phyloP scores from a whole-genome alignment of 2,797 vertebrate genomes.

The Setipinna tenuifilis region DNA sequence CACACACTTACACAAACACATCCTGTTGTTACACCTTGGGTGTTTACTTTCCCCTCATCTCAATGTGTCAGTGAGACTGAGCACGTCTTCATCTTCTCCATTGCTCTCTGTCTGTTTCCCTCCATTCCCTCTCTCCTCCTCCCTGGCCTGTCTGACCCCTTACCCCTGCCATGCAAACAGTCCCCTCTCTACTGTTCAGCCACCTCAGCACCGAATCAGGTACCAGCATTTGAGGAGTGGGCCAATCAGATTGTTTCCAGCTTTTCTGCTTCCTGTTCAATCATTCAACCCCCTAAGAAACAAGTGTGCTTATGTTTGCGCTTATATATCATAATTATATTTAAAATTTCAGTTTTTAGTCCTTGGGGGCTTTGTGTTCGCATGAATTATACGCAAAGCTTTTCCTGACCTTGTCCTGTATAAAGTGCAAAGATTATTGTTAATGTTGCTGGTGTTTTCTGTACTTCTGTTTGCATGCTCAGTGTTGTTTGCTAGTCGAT shows the following conservation, averaged over 20 bases:
- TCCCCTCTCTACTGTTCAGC: constrained; percentile 86
- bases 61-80: neutral
- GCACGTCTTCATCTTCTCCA: neutral
- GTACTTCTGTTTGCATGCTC: neutral
- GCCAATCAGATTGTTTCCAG: constrained; percentile 33
- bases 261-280: constrained; percentile 24
- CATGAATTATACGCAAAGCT: constrained; percentile 49
- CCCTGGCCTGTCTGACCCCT: constrained; percentile 17
- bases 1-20: constrained; percentile 54
- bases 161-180: constrained; percentile 67
- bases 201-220: constrained; percentile 98
- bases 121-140: constrained; percentile 54
- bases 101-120: constrained; percentile 43
- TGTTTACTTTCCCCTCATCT: neutral
- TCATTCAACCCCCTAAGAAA: neutral
- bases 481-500: neutral
- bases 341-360: constrained; percentile 24
- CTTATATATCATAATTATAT: constrained; percentile 25
- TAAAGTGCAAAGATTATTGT: neutral
- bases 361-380: constrained; percentile 15
- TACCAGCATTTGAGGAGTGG: constrained; percentile 70
- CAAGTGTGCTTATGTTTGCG: constrained; percentile 5
- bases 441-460: neutral
- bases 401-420: neutral
- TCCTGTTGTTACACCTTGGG: neutral